Evolutionary conservation across 2,113 vertebrate genomes (phyloP).

Genomic region (cat (Felis catus)): F.catus_Fca126_mat1.0 CM031418.1:133516001-133516500

Average conservation of each 20-base stretch:
- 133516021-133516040: slow-evolving; percentile 15
- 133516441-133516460: background rate
- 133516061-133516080: background rate
- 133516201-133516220: background rate
- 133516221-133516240: background rate
- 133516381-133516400: background rate
- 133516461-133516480: background rate
- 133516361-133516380: slow-evolving; percentile 15
- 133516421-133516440: background rate
- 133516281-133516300: background rate
- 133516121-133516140: background rate
- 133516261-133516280: accelerated
- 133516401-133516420: background rate
- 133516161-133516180: background rate
- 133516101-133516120: background rate
- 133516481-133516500: background rate
- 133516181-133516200: background rate
- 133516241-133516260: background rate
- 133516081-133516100: background rate
- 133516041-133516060: slow-evolving; percentile 12
- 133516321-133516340: background rate
- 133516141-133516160: background rate
- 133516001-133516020: background rate
- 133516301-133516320: background rate
- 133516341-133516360: background rate